Percentiles rank a stretch among this genome's conserved stretches.
Evolutionary conservation across 1,140 invertebrate species (phyloP).

Genomic region (Homalodisca vitripennis): DNA sequence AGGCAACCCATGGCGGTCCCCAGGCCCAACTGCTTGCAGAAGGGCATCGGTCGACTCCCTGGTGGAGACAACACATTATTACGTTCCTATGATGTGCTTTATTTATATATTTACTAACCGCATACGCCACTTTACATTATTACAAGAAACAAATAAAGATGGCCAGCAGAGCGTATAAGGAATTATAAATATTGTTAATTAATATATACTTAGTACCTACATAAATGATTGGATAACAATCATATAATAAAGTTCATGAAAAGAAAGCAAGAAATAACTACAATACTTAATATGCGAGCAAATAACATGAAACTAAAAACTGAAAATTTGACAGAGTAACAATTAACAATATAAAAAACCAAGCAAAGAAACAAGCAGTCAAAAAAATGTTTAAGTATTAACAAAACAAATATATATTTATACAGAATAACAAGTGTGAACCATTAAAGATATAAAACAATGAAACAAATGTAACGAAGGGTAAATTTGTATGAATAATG

Average conservation of each 20-base stretch:
- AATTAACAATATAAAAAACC: too few species aligned
- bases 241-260: too few species aligned
- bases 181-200: too few species aligned
- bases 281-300: too few species aligned
- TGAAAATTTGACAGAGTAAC: not conserved
- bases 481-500: too few species aligned
- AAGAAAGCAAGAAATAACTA: too few species aligned
- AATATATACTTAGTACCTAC: not conserved
- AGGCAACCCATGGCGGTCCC: not conserved
- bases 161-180: too few species aligned
- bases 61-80: too few species aligned
- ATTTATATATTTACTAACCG: not conserved
- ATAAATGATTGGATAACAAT: not conserved
- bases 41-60: not conserved
- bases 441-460: too few species aligned
- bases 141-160: not conserved
- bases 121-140: not conserved
- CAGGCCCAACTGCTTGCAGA: slow-evolving; percentile 1
- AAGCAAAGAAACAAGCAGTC: not conserved
- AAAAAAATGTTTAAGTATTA: not conserved
- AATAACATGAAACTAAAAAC: not conserved
- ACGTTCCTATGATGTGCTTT: not conserved
- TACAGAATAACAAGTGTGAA: too few species aligned
- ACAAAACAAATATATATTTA: too few species aligned
- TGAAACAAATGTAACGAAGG: too few species aligned